Evolutionary conservation across 2,113 vertebrate species (phyloP).

Genomic region (Marcusenius ussheri): DNA sequence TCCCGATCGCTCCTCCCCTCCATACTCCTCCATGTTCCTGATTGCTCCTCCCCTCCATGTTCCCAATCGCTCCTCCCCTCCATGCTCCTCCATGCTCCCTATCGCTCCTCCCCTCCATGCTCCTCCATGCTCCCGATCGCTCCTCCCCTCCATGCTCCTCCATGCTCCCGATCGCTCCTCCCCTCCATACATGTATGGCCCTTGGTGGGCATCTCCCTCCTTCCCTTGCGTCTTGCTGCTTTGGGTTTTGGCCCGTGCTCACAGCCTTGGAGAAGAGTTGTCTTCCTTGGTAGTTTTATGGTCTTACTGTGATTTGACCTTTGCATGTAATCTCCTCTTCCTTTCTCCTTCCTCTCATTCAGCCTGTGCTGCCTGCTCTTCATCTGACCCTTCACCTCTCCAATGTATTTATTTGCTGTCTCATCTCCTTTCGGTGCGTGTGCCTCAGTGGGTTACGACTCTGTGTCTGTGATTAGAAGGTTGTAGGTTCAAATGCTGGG

Average conservation of each 20-base stretch:
- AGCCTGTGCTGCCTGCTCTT: background rate
- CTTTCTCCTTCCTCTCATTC: constrained; percentile 18
- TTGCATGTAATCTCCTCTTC: constrained; percentile 25
- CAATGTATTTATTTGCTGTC: background rate
- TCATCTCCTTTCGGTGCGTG: background rate
- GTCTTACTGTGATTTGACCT: constrained; percentile 11
- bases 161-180: no score
- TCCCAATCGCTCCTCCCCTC: no score
- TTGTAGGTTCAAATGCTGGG: background rate
- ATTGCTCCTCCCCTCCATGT: no score
- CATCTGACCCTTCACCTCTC: background rate
- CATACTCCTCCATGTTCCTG: no score
- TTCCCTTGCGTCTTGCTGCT: no score
- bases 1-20: no score
- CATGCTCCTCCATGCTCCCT: no score
- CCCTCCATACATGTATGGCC: background rate
- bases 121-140: no score
- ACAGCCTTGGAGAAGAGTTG: no score
- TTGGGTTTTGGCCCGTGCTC: no score
- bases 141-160: no score
- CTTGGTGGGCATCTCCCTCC: background rate
- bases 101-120: no score
- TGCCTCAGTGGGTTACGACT: background rate
- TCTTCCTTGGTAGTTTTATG: background rate
- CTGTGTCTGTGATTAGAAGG: background rate